Base-by-base conservation (phyloP, 2,113 vertebrate species). In the Oplegnathus fasciatus region DNA sequence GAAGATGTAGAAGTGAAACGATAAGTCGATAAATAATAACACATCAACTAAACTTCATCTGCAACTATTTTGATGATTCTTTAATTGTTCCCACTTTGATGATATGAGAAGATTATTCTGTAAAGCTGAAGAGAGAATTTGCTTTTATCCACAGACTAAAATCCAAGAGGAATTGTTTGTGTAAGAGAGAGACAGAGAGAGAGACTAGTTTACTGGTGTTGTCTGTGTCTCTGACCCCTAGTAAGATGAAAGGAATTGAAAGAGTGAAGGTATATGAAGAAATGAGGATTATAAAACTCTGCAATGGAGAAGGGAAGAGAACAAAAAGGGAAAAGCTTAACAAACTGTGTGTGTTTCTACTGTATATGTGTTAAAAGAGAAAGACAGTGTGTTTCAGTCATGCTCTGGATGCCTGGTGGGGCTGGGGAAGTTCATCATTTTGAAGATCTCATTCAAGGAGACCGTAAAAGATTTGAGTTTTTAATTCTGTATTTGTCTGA, bases 361-460 rank as follows among this genome's bases (percentile, higher is more conserved):
- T 54, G 24, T 22, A 24, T 5, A 14, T 17, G 18, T 18, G 26
- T 69, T 37, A 6, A 58, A 52, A 1, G 24, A 67, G 15, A 32
- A 15, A 57, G 40, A 42, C 1, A 5, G 55, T 34, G 18, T 20
- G 22, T 64, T 81, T 86, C 61, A 46, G 13, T 70, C 50, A 15
- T 32, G 44, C 44, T 69, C 18, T 58, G 68, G 62, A 22, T 77
- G 42, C 44, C 30, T 28, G 28, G 10, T 48, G 32, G 61, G 22
- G 5, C 42, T 44, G 34, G 2, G 30, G 6, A 46, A 37, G 67
- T 88, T 80, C 22, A 3, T 78, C 64, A 22, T 85, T 72, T 70
- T 70, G 24, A 76, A 30, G 62, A 32, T 73, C n/a, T 75, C 37
- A 1, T 22, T 68, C 14, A 77, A 28, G 4, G 14, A 78, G 54